Evolutionary conservation across 2,888 invertebrate genomes (phyloP), one percentile per base, ranked within the genome.

Genomic region (Coelopa pilipes): DNA sequence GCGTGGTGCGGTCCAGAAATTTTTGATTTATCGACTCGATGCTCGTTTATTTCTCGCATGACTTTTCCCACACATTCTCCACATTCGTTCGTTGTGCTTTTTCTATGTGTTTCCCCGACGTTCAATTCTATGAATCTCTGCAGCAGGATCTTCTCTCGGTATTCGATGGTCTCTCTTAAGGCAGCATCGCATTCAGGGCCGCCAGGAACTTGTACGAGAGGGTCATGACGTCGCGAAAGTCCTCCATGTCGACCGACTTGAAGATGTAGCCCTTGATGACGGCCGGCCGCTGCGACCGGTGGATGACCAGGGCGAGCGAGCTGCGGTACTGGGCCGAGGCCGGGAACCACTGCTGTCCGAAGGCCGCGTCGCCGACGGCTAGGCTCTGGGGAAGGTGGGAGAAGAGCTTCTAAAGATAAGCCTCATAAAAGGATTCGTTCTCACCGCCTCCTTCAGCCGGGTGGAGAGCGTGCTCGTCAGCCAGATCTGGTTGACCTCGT

Each of bases 331-430:
- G n/a, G 19, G 45, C 34, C 47, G 59, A 50, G 21, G 57, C 59
- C 1, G 53, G 55, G 17, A 57, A 59, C 72, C 72, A 72, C n/a
- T 34, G 15, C 53, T 72, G 72, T 24, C 66, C 67, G 59, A 55
- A 72, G 12, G 72, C 67, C 15, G 47, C 72, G 49, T 72, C 13
- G 19, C 24, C 72, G 10, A 72, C 66, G 11, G 59, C 45, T 12
- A 67, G 21, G 57, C 72, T 72, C 72, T 72, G 47, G 1, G 17
- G 53, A 60, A 9, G 24, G 5, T 45, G 1, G 45, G 12, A n/a
- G 5, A 21, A 1, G 19, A 59, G 5, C 7, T 59, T 4, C 19
- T 57, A n/a, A 19, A 59, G 19, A n/a, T 4, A 59, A 59, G n/a
- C n/a, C 19, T 21, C 19, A 19, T 12, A 4, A 59, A 21, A 60